Conservation (phyloP, 2,113 vertebrate genomes). For the Peromyscus maniculatus region DNA sequence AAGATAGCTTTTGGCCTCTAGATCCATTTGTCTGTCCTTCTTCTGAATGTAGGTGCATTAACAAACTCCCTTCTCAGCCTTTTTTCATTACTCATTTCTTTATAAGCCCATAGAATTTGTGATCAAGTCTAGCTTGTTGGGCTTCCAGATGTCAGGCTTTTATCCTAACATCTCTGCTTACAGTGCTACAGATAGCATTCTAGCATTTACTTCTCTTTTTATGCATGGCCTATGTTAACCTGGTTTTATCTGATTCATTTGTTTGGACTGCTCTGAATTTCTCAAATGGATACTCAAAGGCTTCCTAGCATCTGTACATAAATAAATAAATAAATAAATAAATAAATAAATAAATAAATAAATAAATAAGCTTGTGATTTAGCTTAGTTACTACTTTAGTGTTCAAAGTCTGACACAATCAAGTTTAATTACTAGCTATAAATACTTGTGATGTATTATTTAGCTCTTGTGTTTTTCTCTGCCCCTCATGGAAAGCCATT, state of each 20-base stretch:
- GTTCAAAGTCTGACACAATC: background rate
- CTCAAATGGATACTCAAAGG: background rate
- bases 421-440: background rate
- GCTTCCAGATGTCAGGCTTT: background rate
- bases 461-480: background rate
- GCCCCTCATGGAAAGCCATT: background rate
- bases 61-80: background rate
- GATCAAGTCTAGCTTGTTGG: background rate
- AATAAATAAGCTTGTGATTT: background rate
- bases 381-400: background rate
- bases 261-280: background rate
- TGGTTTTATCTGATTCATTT: background rate
- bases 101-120: background rate
- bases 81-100: background rate
- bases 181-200: background rate
- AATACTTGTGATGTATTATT: background rate
- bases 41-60: background rate
- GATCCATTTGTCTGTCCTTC: background rate
- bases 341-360: background rate
- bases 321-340: background rate
- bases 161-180: background rate
- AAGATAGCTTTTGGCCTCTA: background rate
- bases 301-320: background rate
- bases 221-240: background rate
- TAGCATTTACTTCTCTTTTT: background rate